Base-by-base conservation (phyloP, 2,113 vertebrate species). In the Numida meleagris region DNA sequence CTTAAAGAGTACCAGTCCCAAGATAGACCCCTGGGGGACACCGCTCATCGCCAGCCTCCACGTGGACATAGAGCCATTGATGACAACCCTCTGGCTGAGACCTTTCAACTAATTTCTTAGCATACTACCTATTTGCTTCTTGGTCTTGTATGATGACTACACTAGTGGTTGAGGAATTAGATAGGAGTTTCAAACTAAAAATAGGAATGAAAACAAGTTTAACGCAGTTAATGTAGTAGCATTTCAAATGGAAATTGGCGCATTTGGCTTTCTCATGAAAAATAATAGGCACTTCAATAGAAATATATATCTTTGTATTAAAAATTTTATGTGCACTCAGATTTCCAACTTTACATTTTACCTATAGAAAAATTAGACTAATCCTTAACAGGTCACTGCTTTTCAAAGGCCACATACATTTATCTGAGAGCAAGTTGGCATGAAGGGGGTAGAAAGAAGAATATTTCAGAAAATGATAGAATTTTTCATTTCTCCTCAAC, bases 381-480 rank as follows among this genome's bases (percentile, higher is more conserved):
- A 42, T 33, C 9, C 9, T 2, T 7, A 81, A 2, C 7, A 36
- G 61, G 46, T 55, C 46, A 55, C 40, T 40, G 1, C 46, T 61
- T 81, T 48, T 67, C 45, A 23, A 2, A 15, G 11, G 31, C 43
- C 10, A 90, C 18, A 3, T 45, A 11, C 20, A 38, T 20, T 65
- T 42, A 36, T 25, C 8, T 43, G 33, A 51, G 19, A 19, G 50
- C 50, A 34, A 67, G 19, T 6, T 74, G n/a, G 38, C 16, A 2
- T 33, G 6, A 14, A 27, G 25, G 8, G 50, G 14, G 25, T 19
- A 45, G 13, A 25, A 45, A 68, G 45, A 45, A 63, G 19, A 67
- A 4, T 34, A 20, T 48, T 48, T 48, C 20, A 50, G 43, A 36
- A 31, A 67, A 34, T 14, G 34, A 55, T 5, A 0, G 0, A 45